Conservation (phyloP, 37 sponge, comb jelly and placozoan species). For the Spongilla lacustris region DNA sequence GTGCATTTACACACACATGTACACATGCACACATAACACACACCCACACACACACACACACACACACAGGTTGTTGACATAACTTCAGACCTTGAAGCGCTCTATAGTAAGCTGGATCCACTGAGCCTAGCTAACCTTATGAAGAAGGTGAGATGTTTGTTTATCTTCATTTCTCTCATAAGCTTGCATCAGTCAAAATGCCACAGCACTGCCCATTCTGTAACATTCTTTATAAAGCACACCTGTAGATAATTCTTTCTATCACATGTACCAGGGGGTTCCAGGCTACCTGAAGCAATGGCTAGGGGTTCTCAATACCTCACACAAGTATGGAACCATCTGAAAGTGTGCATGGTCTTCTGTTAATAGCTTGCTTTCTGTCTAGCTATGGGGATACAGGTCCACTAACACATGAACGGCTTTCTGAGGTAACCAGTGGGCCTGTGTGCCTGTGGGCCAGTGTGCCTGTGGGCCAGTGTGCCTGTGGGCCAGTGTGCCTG, state of each 20-base stretch:
- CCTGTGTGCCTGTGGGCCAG: too few relatives aligned
- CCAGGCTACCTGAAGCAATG: neutral
- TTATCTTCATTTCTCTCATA: too few relatives aligned
- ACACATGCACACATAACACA: neutral
- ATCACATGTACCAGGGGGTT: neutral
- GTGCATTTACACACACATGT: too few relatives aligned
- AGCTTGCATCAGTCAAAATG: neutral
- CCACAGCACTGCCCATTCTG: too few relatives aligned
- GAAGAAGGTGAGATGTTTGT: neutral
- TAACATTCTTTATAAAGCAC: too few relatives aligned
- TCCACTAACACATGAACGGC: neutral
- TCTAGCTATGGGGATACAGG: neutral
- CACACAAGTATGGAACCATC: neutral
- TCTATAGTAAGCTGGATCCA: slow-evolving; percentile 22
- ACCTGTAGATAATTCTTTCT: too few relatives aligned
- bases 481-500: too few relatives aligned
- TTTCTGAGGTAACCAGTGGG: neutral
- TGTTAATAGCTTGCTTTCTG: too few relatives aligned
- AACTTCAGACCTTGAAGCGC: neutral
- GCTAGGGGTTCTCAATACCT: neutral
- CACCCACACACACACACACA: neutral
- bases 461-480: too few relatives aligned
- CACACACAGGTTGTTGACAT: slow-evolving; percentile 4
- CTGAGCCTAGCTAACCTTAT: slow-evolving; percentile 1
- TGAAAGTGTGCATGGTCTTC: neutral